Evolutionary conservation across 2,888 invertebrate genomes (phyloP), one percentile per base, ranked within the genome.

Genomic region (Podotricha telesiphe): DNA sequence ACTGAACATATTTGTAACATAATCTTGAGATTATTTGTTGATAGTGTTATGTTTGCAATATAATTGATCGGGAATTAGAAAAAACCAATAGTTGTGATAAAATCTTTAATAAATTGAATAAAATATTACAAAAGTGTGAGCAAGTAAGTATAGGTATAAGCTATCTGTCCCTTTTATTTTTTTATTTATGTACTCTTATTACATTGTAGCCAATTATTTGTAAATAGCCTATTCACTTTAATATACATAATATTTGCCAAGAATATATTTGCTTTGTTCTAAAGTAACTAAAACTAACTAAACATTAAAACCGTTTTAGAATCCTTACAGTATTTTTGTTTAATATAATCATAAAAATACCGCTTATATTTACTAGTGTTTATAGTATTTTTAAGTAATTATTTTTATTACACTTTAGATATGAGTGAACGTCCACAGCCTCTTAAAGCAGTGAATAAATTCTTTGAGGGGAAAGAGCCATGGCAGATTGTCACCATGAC

Each of bases 401-500:
- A 8, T 45, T 56, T 40, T 11, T 53, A 4, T 65, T 53, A 20
- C 19, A 34, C 17, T 68, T 7, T 51, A 78, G 76, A 66, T 19
- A 93, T 93, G 92, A 90, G 89, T 81, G 89, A 91, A 76, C 81
- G 88, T 37, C 87, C 88, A 0, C 87, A 89, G 76, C 91, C 91
- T 0, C 76, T 92, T 50, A 89, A 87, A 78, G 88, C 93, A 48
- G 81, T 96, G 37, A 96, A 96, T 84, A 85, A 88, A 70, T 78
- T 94, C 45, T 95, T 96, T 77, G 94, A 90, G 53, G 94, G 94
- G 68, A 94, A 94, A 80, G 97, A 97, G 86, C 96, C 97, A 80
- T 97, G 97, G 97, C 96, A 97, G 89, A 95, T 97, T 71, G 95
- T 95, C 1, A 94, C 96, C 0, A 94, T 96, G 75, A 97, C 97